Evolutionary conservation across 2,888 invertebrate genomes (phyloP).

Genomic region (Salticus scenicus): DNA sequence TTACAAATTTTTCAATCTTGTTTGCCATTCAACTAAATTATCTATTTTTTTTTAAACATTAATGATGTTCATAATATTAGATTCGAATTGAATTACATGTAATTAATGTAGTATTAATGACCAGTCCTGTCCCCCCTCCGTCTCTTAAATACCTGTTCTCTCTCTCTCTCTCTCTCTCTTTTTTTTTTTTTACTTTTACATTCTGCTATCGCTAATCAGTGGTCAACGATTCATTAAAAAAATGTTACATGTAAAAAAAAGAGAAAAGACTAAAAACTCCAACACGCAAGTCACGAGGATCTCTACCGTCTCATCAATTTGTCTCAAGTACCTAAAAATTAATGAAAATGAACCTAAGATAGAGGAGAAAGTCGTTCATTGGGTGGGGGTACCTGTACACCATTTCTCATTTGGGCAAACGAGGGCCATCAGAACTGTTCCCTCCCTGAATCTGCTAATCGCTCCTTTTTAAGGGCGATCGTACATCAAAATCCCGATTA

Average conservation of each 20-base stretch:
- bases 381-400: conserved; percentile 36
- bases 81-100: too few species aligned
- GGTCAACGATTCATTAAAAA: conserved; percentile 58
- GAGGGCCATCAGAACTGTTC: conserved; percentile 37
- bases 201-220: not conserved
- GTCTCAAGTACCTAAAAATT: conserved; percentile 62
- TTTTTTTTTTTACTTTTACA: too few species aligned
- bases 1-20: too few species aligned
- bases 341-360: conserved; percentile 41
- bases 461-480: conserved; percentile 39
- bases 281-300: conserved; percentile 45
- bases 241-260: not conserved
- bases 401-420: conserved; percentile 62
- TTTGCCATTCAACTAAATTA: too few species aligned
- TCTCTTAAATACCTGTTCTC: too few species aligned
- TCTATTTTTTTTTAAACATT: too few species aligned
- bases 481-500: conserved; percentile 59
- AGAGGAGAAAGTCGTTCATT: conserved; percentile 25
- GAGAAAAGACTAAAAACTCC: conserved; percentile 29
- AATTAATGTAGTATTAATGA: too few species aligned
- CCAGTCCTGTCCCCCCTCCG: too few species aligned
- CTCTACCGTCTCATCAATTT: conserved; percentile 59
- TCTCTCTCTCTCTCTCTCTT: too few species aligned
- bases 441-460: conserved; percentile 49
- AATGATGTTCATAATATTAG: too few species aligned